Conservation (phyloP, 2,113 vertebrate species). For the Ondatra zibethicus region DNA sequence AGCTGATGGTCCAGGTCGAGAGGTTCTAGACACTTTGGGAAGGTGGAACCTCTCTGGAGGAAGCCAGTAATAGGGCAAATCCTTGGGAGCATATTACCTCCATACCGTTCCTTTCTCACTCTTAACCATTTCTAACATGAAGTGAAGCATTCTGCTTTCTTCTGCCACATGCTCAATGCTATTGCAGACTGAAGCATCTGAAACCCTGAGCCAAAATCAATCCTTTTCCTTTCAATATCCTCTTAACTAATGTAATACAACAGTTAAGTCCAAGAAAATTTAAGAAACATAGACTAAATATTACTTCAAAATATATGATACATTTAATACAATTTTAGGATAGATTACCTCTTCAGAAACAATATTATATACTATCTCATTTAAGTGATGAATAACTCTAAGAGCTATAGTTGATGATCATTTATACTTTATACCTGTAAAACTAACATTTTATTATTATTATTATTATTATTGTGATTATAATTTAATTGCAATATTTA, state of each 20-base stretch:
- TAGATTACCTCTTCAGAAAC: neutral
- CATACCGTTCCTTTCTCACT: neutral
- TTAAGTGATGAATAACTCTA: neutral
- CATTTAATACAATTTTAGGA: neutral
- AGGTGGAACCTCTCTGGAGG: neutral
- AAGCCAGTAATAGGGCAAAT: neutral
- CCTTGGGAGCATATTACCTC: neutral
- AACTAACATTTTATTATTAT: neutral
- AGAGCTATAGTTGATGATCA: neutral
- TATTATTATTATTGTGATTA: neutral
- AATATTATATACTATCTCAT: neutral
- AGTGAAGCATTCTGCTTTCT: neutral
- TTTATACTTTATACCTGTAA: neutral
- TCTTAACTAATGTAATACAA: neutral
- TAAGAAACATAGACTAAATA: neutral
- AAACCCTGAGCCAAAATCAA: neutral
- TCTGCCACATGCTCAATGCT: too few relatives aligned
- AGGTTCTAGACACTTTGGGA: neutral
- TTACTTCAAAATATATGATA: neutral
- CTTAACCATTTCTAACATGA: neutral
- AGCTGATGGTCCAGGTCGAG: neutral
- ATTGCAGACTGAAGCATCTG: neutral
- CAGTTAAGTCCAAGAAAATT: neutral
- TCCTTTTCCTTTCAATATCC: neutral
- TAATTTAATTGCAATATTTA: neutral